Evolutionary conservation across 1,140 invertebrate species (phyloP), one percentile per base, ranked within the genome.

Genomic region (Dendroctonus ponderosae): DNA sequence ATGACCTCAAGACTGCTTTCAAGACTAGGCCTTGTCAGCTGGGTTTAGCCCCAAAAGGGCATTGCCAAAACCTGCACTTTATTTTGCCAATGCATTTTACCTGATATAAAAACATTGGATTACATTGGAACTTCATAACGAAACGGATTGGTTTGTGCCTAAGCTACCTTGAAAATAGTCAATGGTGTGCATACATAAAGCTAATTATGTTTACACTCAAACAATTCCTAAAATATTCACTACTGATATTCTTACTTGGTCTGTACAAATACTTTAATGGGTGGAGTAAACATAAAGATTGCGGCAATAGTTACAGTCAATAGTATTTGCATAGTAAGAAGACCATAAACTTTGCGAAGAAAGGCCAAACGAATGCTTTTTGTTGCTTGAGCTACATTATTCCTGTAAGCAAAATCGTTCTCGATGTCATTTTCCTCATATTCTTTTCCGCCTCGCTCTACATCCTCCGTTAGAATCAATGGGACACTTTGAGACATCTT

Each of bases 261-360:
- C 68, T 88, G 85, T 61, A 92, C 84, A 76, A 87, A 91, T 15
- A 75, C 67, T 72, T 87, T 86, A 8, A 91, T 81, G 7, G 84
- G 82, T 39, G 85, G 82, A 48, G 82, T 80, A 63, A 86, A 82
- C 76, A 87, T 83, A 70, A 85, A 87, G n/a, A 87, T 78, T 4
- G 81, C 82, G 42, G 85, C 85, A 50, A 92, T 82, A 7, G 88
- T 74, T 3, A 87, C 82, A 7, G 90, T 93, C 6, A 89, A 79
- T 38, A 91, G 77, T 38, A 94, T 81, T 77, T 94, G 92, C 14
- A 88, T 80, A 26, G 84, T 85, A 11, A 94, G 79, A 14, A 94
- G 83, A 3, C 89, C 87, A 80, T 93, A 94, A 5, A 94, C 92
- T 78, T 94, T 94, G n/a, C 91, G 83, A 51, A 94, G 82, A 74